phyloP scores from a whole-genome alignment of 2,797 vertebrate genomes.

The Lutjanus campechanus region DNA sequence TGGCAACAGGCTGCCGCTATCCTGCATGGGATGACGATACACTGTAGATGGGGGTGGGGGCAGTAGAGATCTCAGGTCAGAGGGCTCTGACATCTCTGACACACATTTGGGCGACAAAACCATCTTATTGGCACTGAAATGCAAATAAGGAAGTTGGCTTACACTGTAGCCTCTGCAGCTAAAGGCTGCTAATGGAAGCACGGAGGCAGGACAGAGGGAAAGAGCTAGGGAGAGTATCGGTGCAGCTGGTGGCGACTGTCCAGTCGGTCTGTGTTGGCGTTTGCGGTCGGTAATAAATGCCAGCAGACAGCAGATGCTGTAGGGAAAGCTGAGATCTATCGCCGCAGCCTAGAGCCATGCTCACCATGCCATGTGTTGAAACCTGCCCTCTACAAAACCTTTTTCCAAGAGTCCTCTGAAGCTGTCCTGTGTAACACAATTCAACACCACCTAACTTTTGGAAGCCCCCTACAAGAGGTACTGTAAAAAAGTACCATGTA shows the following conservation, averaged over 20 bases:
- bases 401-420: slow-evolving; percentile 21
- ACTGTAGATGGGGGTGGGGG: slow-evolving; percentile 5
- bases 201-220: slow-evolving; percentile 5
- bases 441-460: slow-evolving; percentile 8
- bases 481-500: too few relatives aligned
- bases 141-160: slow-evolving; percentile 40
- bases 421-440: slow-evolving; percentile 7
- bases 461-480: neutral
- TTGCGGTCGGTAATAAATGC: slow-evolving; percentile 74
- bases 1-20: slow-evolving; percentile 33
- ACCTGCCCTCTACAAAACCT: slow-evolving; percentile 32
- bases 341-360: slow-evolving; percentile 62
- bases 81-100: slow-evolving; percentile 39
- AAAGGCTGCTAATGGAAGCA: slow-evolving; percentile 51
- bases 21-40: slow-evolving; percentile 10
- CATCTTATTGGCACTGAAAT: slow-evolving; percentile 32
- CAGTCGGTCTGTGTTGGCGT: slow-evolving; percentile 70
- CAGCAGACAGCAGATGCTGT: slow-evolving; percentile 82
- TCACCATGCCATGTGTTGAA: slow-evolving; percentile 41
- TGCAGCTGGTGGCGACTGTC: slow-evolving; percentile 67
- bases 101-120: slow-evolving; percentile 7
- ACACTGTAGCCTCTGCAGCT: slow-evolving; percentile 31
- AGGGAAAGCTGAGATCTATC: slow-evolving; percentile 78
- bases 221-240: slow-evolving; percentile 18
- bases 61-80: slow-evolving; percentile 22